Percentiles rank a stretch among this genome's conserved stretches.
Evolutionary conservation across 2,888 invertebrate species (phyloP).

Genomic region (Taenaris catops): DNA sequence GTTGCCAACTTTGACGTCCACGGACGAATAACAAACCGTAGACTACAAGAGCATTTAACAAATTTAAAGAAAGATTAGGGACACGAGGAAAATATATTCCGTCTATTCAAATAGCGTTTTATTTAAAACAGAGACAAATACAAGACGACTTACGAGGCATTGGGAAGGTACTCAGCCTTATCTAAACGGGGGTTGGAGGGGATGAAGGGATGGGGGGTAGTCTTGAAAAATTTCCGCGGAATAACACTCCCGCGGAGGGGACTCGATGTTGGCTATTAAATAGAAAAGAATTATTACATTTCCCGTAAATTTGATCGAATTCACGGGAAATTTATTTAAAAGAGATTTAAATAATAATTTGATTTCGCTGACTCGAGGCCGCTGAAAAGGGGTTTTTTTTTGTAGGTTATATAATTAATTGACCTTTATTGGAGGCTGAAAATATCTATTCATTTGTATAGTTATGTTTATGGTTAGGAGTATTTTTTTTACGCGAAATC

Average conservation of each 20-base stretch:
- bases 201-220: background rate
- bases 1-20: no score
- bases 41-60: no score
- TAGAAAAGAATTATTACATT: conserved; percentile 3
- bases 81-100: conserved; percentile 5
- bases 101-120: conserved; percentile 19
- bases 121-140: conserved; percentile 21
- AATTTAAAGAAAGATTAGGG: no score
- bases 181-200: background rate
- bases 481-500: no score
- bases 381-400: no score
- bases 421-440: no score
- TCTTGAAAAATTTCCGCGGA: conserved; percentile 9
- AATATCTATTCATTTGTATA: no score
- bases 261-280: conserved; percentile 2
- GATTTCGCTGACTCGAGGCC: background rate
- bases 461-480: no score
- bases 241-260: background rate
- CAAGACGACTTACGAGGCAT: conserved; percentile 11
- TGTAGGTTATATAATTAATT: background rate
- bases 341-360: conserved; percentile 5
- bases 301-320: conserved; percentile 3
- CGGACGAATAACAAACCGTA: no score
- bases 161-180: conserved; percentile 12
- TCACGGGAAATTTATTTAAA: conserved; percentile 1